phyloP scores from a whole-genome alignment of 2,113 vertebrate genomes.

The Aptenodytes forsteri region DNA sequence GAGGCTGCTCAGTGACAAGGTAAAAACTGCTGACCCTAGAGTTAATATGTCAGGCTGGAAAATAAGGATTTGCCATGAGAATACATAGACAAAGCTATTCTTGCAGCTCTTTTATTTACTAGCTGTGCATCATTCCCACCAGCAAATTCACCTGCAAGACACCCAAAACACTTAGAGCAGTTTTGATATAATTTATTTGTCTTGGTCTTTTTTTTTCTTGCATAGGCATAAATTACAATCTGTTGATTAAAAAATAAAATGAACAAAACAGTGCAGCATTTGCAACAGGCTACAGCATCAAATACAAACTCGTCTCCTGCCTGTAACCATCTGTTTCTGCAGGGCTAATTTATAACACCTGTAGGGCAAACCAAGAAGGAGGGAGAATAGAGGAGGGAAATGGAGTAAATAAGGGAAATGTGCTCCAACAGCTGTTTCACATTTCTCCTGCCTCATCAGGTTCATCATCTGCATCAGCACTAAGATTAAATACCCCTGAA shows the following conservation, averaged over 20 bases:
- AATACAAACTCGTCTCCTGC: background rate
- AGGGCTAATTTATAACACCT: background rate
- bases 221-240: constrained; percentile 81
- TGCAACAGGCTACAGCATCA: constrained; percentile 52
- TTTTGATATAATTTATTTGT: constrained; percentile 67
- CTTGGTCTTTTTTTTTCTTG: constrained; percentile 64
- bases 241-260: constrained; percentile 65
- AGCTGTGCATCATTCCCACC: background rate
- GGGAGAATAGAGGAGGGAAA: background rate
- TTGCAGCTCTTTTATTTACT: too few species aligned
- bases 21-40: background rate
- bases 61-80: background rate
- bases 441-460: background rate
- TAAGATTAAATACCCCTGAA: background rate
- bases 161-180: background rate
- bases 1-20: background rate
- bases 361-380: background rate
- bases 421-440: background rate
- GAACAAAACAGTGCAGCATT: constrained; percentile 78
- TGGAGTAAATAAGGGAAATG: background rate
- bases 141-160: background rate
- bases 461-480: background rate
- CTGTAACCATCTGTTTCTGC: constrained; percentile 14
- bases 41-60: background rate
- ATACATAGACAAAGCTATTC: too few species aligned